Evolutionary conservation across 2,113 vertebrate genomes (phyloP).

Genomic region (Andinoacara biseriatus): DNA sequence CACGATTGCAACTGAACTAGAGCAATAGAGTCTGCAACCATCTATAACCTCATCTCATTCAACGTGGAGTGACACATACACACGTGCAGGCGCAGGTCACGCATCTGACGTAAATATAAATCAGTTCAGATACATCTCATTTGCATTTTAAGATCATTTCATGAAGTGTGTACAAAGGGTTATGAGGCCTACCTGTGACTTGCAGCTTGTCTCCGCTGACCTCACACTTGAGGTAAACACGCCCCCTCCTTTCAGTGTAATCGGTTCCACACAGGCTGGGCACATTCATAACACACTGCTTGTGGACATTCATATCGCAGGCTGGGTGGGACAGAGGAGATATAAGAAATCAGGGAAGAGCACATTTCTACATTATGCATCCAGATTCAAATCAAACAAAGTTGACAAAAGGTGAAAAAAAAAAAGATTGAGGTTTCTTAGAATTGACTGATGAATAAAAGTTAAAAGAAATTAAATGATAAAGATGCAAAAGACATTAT

Average conservation of each 20-base stretch:
- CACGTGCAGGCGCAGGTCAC: neutral
- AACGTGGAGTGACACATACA: neutral
- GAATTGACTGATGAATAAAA: neutral
- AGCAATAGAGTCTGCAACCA: neutral
- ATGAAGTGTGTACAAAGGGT: neutral
- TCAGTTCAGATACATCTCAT: neutral
- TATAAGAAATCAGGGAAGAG: neutral
- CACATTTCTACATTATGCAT: neutral
- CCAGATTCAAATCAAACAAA: neutral
- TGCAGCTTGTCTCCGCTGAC: conserved; percentile 88
- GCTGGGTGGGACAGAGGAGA: conserved; percentile 77
- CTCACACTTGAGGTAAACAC: conserved; percentile 91
- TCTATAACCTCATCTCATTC: neutral
- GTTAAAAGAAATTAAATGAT: neutral
- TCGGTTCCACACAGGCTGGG: conserved; percentile 96
- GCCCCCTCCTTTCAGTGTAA: conserved; percentile 92
- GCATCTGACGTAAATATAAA: neutral
- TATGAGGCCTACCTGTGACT: conserved; percentile 85
- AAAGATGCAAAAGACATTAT: neutral
- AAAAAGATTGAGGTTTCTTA: neutral
- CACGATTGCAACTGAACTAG: neutral
- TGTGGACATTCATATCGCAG: conserved; percentile 98
- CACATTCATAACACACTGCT: conserved; percentile 94
- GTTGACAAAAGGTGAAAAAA: neutral
- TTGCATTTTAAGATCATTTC: neutral